Conservation (phyloP, 2,113 vertebrate genomes). For the Varanus salvator region DNA sequence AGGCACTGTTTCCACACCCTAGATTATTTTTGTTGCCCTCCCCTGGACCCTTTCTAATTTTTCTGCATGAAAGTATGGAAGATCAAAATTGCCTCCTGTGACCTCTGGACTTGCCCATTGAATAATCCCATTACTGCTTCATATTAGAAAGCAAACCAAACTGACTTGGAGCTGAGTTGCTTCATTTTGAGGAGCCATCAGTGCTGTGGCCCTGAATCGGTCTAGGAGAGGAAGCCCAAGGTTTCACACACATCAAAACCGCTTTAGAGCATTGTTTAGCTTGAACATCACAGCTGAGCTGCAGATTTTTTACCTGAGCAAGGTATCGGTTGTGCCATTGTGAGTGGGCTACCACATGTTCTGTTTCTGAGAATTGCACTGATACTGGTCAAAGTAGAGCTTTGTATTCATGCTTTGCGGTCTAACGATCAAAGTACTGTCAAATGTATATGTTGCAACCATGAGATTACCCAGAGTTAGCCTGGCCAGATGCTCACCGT, state of each 20-base stretch:
- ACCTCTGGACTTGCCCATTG: neutral
- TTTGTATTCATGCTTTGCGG: neutral
- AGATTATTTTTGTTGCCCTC: too few relatives aligned
- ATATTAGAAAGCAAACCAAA: neutral
- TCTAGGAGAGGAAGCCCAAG: neutral
- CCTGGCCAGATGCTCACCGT: neutral
- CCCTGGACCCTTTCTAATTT: too few relatives aligned
- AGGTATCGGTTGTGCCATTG: neutral
- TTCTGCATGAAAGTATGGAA: neutral
- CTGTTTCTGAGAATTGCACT: neutral
- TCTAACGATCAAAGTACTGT: neutral
- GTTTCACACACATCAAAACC: too few relatives aligned
- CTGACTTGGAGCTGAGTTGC: neutral
- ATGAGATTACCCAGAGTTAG: neutral
- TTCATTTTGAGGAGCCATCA: neutral
- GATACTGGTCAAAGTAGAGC: neutral
- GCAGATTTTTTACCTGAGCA: neutral
- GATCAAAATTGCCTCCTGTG: neutral
- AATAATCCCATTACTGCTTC: neutral
- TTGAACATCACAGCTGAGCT: neutral
- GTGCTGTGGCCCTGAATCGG: neutral
- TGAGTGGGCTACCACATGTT: neutral
- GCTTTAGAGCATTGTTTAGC: neutral
- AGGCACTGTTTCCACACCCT: too few relatives aligned
- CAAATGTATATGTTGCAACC: neutral